Base-by-base conservation (phyloP, 2,113 vertebrate genomes). In the Willisornis vidua region DNA sequence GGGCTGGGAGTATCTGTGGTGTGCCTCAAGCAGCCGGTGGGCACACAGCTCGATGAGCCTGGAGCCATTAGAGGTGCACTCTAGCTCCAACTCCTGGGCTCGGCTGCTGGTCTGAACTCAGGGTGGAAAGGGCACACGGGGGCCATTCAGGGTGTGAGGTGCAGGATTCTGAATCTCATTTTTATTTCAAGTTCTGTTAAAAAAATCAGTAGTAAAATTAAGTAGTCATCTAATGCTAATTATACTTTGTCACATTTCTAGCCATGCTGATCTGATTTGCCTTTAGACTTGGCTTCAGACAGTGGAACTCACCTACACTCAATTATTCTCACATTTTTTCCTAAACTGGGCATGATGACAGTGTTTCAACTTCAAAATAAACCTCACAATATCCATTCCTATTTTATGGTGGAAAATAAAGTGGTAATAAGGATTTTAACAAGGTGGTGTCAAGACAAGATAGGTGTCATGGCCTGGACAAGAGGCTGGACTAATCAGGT, bases 221-320 rank as follows among this genome's bases (percentile, higher is more conserved):
- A 37, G 48, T 46, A 70, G 65, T 71, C 71, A 39, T 8, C 43
- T 17, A 3, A 9, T 35, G 37, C 72, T 90, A 90, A 88, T 92
- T 81, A 76, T 3, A 41, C 54, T 41, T 72, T 68, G 72, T 65
- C 41, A 52, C 58, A 16, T 76, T 78, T 85, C 71, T 68, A 26
- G 74, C 75, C 3, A 1, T 22, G 29, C 62, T 89, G 71, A 68
- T 89, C 87, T 91, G 89, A 86, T 61, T 83, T 87, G 87, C 91
- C 77, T 85, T 65, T 25, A 67, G 90, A 81, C 61, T 79, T 94
- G 86, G 83, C 85, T 82, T 70, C 72, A 66, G 46, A 57, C 35
- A 45, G 25, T 3, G 61, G 49, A 78, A 59, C 0, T 17, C 33
- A 65, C 66, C 57, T 72, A 75, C 66, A 33, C 4, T 4, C 29